These are phyloP conservation scores for Catagonus wagneri DNA, from an alignment of 2,113 vertebrate species.

Conservation along the genomic window DNA sequence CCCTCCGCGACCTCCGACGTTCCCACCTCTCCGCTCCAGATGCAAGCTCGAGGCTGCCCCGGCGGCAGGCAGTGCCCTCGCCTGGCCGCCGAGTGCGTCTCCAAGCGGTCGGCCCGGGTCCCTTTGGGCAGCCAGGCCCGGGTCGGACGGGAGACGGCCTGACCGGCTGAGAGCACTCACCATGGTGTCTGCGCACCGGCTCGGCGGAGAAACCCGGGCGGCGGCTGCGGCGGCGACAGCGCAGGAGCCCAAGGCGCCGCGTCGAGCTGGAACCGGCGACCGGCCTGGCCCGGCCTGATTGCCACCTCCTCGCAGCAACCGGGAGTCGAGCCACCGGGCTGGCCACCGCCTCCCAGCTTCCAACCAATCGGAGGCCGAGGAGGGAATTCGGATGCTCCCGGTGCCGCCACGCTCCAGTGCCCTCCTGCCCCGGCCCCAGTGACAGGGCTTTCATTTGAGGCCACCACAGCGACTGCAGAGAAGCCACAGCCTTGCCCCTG, in stretches of 20 bases:
- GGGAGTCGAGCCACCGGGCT: not conserved
- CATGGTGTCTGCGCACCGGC: constrained; percentile 57
- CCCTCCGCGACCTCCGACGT: not conserved
- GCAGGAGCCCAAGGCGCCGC: not conserved
- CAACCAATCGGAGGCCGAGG: constrained; percentile 77
- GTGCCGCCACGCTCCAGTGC: not conserved
- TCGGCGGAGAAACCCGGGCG: not conserved
- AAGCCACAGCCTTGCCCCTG: not conserved
- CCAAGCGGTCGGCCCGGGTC: rapidly evolving
- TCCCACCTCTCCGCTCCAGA: not conserved
- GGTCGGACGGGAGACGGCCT: not conserved
- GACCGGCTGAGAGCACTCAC: constrained; percentile 56
- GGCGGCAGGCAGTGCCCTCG: not conserved
- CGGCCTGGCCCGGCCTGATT: constrained; percentile 56
- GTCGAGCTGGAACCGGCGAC: not conserved
- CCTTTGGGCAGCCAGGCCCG: not conserved
- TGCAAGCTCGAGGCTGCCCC: not conserved
- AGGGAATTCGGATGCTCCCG: constrained; percentile 59
- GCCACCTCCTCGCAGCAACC: constrained; percentile 74
- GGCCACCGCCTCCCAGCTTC: not conserved
- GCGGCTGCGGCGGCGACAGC: not conserved
- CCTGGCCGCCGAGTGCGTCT: not conserved
- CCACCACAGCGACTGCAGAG: not conserved
- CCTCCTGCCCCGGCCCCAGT: constrained; percentile 8
- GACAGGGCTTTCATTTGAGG: constrained; percentile 30